Percentiles rank a stretch among this genome's conserved stretches.
Conservation (phyloP, 2,888 invertebrate species). For the Mayetiola destructor region DNA sequence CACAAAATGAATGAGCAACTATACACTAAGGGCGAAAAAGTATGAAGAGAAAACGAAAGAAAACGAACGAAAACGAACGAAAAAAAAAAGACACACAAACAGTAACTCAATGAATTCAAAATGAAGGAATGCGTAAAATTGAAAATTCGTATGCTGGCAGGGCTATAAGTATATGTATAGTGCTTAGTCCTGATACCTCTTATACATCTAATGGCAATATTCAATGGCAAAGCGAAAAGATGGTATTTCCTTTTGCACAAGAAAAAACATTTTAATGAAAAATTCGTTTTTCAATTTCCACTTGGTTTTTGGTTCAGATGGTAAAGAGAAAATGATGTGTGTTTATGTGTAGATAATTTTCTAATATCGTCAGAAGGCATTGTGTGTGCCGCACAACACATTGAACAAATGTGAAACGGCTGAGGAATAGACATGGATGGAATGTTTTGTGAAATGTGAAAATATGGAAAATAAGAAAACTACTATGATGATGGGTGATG, state of each 20-base stretch:
- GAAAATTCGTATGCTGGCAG: neutral
- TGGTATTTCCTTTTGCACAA: neutral
- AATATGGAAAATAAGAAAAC: neutral
- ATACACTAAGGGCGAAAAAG: no score
- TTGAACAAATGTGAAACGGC: neutral
- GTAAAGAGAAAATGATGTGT: neutral
- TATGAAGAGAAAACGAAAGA: no score
- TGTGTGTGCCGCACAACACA: neutral
- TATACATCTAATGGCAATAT: neutral
- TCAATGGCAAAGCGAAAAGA: neutral
- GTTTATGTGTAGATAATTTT: neutral
- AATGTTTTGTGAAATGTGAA: neutral
- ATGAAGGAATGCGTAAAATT: constrained; percentile 5
- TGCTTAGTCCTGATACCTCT: neutral
- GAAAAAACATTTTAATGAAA: constrained; percentile 5
- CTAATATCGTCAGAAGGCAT: no score
- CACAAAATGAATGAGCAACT: no score
- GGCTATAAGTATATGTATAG: neutral
- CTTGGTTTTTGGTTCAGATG: neutral
- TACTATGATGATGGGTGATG: neutral
- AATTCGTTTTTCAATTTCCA: neutral
- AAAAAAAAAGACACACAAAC: no score
- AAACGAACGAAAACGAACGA: no score
- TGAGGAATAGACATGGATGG: neutral
- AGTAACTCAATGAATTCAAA: neutral